These are phyloP conservation scores for Microtus oregoni DNA, from an alignment of 2,113 vertebrate species.

Conservation along the genomic window DNA sequence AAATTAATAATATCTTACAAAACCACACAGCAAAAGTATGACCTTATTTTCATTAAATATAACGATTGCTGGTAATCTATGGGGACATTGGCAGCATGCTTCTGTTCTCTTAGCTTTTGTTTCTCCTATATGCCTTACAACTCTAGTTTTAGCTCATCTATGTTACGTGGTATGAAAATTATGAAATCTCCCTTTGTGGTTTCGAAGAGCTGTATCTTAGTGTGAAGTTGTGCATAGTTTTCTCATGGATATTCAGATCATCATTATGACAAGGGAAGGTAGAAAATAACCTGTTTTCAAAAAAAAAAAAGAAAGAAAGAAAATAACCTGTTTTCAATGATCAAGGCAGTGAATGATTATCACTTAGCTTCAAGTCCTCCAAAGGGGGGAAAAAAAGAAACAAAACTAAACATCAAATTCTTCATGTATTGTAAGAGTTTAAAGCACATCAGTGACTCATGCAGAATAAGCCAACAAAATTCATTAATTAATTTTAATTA, in stretches of 20 bases:
- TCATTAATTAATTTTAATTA: constrained; percentile 54
- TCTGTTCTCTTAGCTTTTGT: neutral
- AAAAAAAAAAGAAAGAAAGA: too few species aligned
- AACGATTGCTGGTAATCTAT: constrained; percentile 34
- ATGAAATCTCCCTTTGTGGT: constrained; percentile 76
- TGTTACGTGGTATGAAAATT: constrained; percentile 75
- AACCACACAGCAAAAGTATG: constrained; percentile 27
- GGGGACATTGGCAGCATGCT: constrained; percentile 35
- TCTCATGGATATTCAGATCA: constrained; percentile 68
- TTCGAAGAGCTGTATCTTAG: constrained; percentile 70
- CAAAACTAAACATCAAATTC: constrained; percentile 5
- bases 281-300: constrained; percentile 44
- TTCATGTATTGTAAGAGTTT: constrained; percentile 53
- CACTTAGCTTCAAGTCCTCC: constrained; percentile 35
- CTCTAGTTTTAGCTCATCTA: constrained; percentile 69
- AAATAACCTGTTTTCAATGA: constrained; percentile 33
- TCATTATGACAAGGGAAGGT: constrained; percentile 20
- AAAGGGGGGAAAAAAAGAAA: neutral
- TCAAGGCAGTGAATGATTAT: constrained; percentile 31
- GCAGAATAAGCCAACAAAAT: constrained; percentile 38
- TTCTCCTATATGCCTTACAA: constrained; percentile 61
- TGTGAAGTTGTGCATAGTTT: constrained; percentile 64
- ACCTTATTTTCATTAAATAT: constrained; percentile 27
- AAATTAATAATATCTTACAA: constrained; percentile 37
- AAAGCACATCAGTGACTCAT: constrained; percentile 50